These are phyloP conservation scores for Sapajus apella DNA, from an alignment of 2,113 vertebrate genomes.

Conservation along the genomic window DNA sequence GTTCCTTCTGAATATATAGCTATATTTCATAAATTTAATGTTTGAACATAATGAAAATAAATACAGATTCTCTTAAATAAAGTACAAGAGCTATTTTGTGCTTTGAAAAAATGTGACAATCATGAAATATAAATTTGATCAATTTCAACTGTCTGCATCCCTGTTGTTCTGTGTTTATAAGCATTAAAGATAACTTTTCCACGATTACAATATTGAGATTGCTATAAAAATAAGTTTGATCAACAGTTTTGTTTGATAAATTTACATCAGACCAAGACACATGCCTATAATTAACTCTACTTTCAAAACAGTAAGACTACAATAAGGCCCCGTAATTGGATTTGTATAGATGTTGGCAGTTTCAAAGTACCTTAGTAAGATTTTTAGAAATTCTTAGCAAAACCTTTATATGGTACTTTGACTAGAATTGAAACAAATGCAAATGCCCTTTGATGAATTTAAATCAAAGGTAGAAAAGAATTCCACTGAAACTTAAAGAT, in stretches of 20 bases:
- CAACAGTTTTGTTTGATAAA: neutral
- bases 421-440: conserved; percentile 41
- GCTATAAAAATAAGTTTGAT: neutral
- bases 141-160: neutral
- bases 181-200: neutral
- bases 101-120: neutral
- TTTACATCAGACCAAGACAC: neutral
- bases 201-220: neutral
- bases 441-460: conserved; percentile 62
- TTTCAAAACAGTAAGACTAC: neutral
- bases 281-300: neutral
- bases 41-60: neutral
- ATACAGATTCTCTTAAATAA: neutral
- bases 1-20: conserved; percentile 35
- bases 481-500: conserved; percentile 38
- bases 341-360: neutral
- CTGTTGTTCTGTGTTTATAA: neutral
- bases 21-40: neutral
- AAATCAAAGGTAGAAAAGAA: conserved; percentile 65
- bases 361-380: conserved; percentile 35
- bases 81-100: neutral
- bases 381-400: conserved; percentile 24
- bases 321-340: neutral
- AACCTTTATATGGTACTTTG: conserved; percentile 52
- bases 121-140: conserved; percentile 48